Conservation (phyloP, 1,140 invertebrate genomes). For the Meloidogyne hapla region DNA sequence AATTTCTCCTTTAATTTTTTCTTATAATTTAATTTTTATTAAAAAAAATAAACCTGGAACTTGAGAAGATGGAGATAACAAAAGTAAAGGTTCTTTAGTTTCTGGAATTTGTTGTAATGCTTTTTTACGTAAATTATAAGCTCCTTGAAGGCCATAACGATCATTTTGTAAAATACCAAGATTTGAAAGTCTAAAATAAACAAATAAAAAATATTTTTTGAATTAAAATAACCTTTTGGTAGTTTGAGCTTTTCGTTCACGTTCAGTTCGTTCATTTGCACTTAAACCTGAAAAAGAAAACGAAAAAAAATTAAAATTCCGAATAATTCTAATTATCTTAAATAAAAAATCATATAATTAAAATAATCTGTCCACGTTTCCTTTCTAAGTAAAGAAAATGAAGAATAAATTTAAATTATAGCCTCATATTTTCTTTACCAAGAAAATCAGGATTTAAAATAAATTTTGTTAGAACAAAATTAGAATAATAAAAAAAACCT, state of each 20-base stretch:
- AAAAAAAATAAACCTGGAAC: slow-evolving; percentile 22
- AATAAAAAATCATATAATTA: too few species aligned
- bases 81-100: neutral
- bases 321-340: too few species aligned
- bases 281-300: slow-evolving; percentile 11
- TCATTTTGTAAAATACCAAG: slow-evolving; percentile 38
- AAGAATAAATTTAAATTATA: too few species aligned
- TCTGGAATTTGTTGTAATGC: slow-evolving; percentile 25
- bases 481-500: slow-evolving; percentile 14
- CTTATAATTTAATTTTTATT: too few species aligned
- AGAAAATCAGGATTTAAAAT: too few species aligned
- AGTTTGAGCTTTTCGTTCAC: neutral
- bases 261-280: neutral
- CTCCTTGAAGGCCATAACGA: slow-evolving; percentile 35
- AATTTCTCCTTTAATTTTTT: too few species aligned
- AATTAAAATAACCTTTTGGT: slow-evolving; percentile 6
- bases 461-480: too few species aligned
- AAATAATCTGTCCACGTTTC: too few species aligned
- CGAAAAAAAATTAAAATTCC: neutral
- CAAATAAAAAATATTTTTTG: slow-evolving; percentile 2
- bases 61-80: slow-evolving; percentile 16
- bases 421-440: too few species aligned
- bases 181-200: slow-evolving; percentile 39
- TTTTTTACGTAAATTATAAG: slow-evolving; percentile 39
- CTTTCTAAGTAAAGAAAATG: too few species aligned